These are phyloP conservation scores for Thalassophryne amazonica DNA, from an alignment of 2,797 vertebrate species.

Conservation along the genomic window DNA sequence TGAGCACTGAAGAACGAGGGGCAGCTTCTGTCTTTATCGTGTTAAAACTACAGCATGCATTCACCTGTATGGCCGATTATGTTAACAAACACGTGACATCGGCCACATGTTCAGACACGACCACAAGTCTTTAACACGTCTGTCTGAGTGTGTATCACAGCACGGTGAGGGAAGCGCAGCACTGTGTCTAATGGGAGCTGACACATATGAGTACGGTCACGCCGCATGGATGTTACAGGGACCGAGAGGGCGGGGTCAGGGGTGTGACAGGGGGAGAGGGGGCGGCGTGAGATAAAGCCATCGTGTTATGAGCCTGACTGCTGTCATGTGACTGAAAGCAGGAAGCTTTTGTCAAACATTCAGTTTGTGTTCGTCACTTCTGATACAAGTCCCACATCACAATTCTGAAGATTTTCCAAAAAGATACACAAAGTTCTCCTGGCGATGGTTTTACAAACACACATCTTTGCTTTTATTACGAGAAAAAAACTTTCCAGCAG, in stretches of 20 bases:
- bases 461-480: conserved; percentile 11
- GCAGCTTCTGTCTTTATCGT: conserved; percentile 17
- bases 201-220: conserved; percentile 59
- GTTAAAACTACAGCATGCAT: neutral
- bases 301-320: conserved; percentile 47
- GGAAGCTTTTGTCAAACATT: conserved; percentile 27
- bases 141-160: too few relatives aligned
- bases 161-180: conserved; percentile 11
- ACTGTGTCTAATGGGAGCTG: conserved; percentile 55
- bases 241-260: conserved; percentile 12
- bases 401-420: neutral
- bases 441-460: conserved; percentile 18
- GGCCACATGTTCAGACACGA: too few relatives aligned
- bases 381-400: neutral
- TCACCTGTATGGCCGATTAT: conserved; percentile 11
- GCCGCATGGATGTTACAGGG: conserved; percentile 45
- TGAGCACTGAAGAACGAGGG: conserved; percentile 38
- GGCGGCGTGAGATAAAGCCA: conserved; percentile 23
- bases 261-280: neutral
- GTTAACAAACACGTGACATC: conserved; percentile 1
- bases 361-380: neutral
- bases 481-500: neutral
- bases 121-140: too few relatives aligned
- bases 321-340: conserved; percentile 33
- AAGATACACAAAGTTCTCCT: neutral